A percentile compares a stretch with the other conserved stretches of the same genome.
Evolutionary conservation across 35 echinoderm and acorn worm genomes (phyloP).

Genomic region (Apostichopus parvimensis): DNA sequence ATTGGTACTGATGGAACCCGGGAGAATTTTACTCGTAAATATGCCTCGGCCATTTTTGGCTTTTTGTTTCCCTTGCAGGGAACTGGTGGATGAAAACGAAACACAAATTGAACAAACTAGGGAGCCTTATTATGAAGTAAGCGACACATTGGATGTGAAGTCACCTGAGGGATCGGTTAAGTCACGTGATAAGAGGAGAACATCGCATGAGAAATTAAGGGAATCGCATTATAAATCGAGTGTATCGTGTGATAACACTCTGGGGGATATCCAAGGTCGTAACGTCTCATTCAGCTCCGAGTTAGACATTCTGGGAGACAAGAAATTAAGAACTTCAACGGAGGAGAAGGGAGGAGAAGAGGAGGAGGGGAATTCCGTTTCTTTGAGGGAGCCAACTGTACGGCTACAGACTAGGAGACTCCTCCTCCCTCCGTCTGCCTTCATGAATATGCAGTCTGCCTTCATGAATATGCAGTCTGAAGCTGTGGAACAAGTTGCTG

Average conservation of each 20-base stretch:
- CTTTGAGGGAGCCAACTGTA: not conserved
- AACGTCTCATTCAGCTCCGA: too few species aligned
- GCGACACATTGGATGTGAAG: not conserved
- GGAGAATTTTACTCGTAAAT: not conserved
- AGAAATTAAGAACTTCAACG: not conserved
- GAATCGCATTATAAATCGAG: too few species aligned
- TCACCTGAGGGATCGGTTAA: not conserved
- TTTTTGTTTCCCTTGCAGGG: not conserved
- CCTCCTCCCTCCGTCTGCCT: conserved; percentile 33
- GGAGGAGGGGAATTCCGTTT: not conserved
- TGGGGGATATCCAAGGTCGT: too few species aligned
- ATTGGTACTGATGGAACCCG: not conserved
- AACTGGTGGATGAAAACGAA: not conserved
- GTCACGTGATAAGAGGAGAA: not conserved
- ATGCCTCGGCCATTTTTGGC: not conserved
- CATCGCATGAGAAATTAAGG: too few species aligned
- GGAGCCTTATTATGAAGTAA: not conserved
- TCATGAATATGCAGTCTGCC: conserved; percentile 11
- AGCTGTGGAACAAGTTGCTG: too few species aligned
- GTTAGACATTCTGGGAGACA: not conserved
- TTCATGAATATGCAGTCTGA: not conserved
- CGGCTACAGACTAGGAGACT: not conserved
- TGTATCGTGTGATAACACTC: not conserved
- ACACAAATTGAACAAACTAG: not conserved
- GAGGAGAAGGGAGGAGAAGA: not conserved